These are phyloP conservation scores for Cabera pusaria DNA, from an alignment of 2,888 invertebrate species.

Conservation along the genomic window DNA sequence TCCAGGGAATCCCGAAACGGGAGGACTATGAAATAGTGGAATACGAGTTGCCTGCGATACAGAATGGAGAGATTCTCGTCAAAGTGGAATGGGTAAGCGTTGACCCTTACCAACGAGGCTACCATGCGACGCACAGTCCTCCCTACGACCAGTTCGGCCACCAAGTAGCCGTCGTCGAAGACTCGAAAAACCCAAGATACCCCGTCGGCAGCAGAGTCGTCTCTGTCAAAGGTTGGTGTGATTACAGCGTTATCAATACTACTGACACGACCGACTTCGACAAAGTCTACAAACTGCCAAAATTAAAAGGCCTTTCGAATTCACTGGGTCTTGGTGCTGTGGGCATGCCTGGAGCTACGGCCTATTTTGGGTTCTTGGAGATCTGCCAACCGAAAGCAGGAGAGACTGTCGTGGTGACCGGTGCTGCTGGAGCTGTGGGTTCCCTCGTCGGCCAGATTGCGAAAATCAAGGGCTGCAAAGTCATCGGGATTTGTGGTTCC, in stretches of 20 bases:
- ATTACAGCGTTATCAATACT: constrained; percentile 59
- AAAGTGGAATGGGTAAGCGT: constrained; percentile 56
- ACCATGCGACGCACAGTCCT: constrained; percentile 26
- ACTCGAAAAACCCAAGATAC: constrained; percentile 59
- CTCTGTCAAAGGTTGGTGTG: constrained; percentile 86
- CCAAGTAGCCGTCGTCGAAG: constrained; percentile 66
- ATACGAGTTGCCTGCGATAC: constrained; percentile 81
- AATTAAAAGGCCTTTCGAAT: constrained; percentile 74
- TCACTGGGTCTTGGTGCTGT: constrained; percentile 85
- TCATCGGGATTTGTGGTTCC: constrained; percentile 88
- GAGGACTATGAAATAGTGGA: constrained; percentile 84
- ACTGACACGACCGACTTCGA: constrained; percentile 28
- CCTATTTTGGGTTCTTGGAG: constrained; percentile 89
- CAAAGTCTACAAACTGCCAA: constrained; percentile 68
- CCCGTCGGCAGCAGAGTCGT: constrained; percentile 84
- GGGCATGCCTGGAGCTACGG: constrained; percentile 88
- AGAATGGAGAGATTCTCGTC: constrained; percentile 77
- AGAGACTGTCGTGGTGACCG: constrained; percentile 88
- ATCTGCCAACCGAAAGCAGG: constrained; percentile 87
- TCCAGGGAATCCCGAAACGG: constrained; percentile 83
- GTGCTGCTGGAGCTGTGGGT: constrained; percentile 91
- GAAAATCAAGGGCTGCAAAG: constrained; percentile 85
- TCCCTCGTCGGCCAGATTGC: constrained; percentile 89
- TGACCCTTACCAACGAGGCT: constrained; percentile 52
- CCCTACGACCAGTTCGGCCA: constrained; percentile 40